phyloP scores from a whole-genome alignment of 2,113 vertebrate genomes.

The Anguilla japonica region DNA sequence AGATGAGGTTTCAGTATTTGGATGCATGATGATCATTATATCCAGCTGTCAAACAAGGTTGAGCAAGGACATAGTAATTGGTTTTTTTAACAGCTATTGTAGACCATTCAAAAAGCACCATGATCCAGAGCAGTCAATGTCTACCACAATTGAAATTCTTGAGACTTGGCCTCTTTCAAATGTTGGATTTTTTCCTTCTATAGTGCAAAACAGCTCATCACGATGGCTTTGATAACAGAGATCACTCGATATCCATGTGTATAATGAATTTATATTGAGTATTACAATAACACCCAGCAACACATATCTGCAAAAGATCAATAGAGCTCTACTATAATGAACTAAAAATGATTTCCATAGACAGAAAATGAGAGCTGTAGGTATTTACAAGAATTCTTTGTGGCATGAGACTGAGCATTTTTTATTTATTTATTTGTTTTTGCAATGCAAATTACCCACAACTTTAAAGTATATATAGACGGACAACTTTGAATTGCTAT shows the following conservation, averaged over 20 bases:
- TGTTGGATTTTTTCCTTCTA: not conserved
- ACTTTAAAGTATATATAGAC: not conserved
- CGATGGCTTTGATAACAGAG: not conserved
- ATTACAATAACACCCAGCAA: conserved; percentile 21
- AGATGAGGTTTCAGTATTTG: not conserved
- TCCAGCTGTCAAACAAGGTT: not conserved
- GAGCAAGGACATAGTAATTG: not conserved
- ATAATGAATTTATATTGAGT: conserved; percentile 33
- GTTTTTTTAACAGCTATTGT: not conserved
- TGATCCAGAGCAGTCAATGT: conserved; percentile 5
- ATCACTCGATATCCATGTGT: conserved; percentile 31
- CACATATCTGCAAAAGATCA: conserved; percentile 49
- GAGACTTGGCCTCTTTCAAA: not conserved
- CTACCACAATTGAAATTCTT: conserved; percentile 5
- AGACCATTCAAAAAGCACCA: conserved; percentile 2
- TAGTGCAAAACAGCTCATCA: not conserved
- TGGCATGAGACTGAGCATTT: conserved; percentile 32
- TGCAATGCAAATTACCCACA: conserved; percentile 58
- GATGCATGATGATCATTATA: not conserved
- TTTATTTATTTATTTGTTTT: conserved; percentile 42
- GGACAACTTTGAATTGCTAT: not conserved
- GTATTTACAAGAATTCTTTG: conserved; percentile 47
- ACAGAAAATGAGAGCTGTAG: conserved; percentile 50
- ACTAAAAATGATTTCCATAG: conserved; percentile 41
- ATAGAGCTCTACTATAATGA: conserved; percentile 34